Evolutionary conservation across 2,113 vertebrate species (phyloP), one percentile per base, ranked within the genome.

Genomic region (Poeciliopsis turrubarensis): DNA sequence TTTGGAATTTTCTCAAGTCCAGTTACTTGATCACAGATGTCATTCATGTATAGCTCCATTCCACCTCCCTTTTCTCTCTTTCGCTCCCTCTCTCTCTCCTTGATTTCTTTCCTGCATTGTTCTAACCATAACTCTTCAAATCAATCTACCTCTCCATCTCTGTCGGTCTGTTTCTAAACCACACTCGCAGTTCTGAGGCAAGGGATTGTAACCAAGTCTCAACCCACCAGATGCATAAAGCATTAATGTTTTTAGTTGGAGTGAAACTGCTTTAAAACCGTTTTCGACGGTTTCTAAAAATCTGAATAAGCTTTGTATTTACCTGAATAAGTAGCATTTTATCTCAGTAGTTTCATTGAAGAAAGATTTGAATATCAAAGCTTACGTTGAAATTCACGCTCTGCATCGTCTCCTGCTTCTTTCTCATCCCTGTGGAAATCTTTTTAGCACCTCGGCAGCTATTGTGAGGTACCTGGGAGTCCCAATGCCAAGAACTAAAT

Each of bases 81-180:
- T 37, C 10, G 11, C 69, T 72, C 70, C 68, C 68, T 41, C 72
- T 62, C 73, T 82, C 72, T 62, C 71, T 83, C 62, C 74, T 82
- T 72, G 74, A 72, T 81, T 77, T 87, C 60, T 78, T 75, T 76
- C 79, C 71, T 75, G 67, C 79, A 79, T 82, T 68, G 77, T 89
- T 79, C 80, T 73, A 84, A 91, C 81, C 84, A 79, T 82, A 83
- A 95, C 95, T 95, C 92, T 94, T 95, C 84, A 89, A 85, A 88
- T 96, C 95, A 96, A 98, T 97, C 97, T 98, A 99, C 97, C 97
- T 99, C 97, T 96, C 90, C 86, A 82, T 92, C 95, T 95, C 95
- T 95, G 75, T 89, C 87, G 73, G 2, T 88, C 81, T 91, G 77
- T 89, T 79, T 83, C 77, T 90, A 86, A 88, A 88, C 90, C 89